Conservation (phyloP, 2,113 vertebrate genomes). For the Lepus europaeus region DNA sequence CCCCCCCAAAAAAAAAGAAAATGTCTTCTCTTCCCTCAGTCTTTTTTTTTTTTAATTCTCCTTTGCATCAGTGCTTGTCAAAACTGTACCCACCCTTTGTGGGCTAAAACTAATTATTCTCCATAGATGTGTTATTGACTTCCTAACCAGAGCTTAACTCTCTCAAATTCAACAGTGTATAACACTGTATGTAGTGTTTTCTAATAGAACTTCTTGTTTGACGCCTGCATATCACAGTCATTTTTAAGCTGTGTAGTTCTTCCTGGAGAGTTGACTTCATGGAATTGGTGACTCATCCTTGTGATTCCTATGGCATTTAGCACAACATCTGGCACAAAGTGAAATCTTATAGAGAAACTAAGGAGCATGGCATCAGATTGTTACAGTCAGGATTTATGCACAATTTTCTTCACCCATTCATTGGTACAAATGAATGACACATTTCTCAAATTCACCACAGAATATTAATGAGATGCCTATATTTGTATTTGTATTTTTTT, state of each 20-base stretch:
- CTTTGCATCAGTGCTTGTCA: neutral
- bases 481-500: neutral
- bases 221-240: neutral
- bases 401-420: neutral
- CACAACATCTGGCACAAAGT: neutral
- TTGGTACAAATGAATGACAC: neutral
- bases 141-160: neutral
- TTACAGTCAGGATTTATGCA: neutral
- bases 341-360: neutral
- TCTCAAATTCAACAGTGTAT: neutral
- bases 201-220: neutral
- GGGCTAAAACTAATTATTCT: neutral
- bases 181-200: neutral
- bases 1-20: neutral
- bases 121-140: neutral
- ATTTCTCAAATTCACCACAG: neutral
- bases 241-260: neutral
- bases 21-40: neutral
- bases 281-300: neutral
- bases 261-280: neutral
- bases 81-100: neutral
- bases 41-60: neutral
- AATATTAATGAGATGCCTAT: neutral
- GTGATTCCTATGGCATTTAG: neutral
- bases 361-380: neutral